phyloP scores from a whole-genome alignment of 2,888 invertebrate species.

The Drosophila tripunctata region DNA sequence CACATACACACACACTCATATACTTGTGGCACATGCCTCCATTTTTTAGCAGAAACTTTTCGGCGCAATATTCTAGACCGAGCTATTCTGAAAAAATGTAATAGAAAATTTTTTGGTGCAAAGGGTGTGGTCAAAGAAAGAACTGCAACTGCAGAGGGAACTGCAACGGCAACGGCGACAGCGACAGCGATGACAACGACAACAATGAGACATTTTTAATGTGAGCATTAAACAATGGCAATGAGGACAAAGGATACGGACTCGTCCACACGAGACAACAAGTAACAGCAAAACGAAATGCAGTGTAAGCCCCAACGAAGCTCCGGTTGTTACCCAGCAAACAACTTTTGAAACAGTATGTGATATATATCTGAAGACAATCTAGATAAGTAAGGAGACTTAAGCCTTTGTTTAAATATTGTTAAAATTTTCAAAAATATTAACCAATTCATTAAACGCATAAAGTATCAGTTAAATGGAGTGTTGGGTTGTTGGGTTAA shows the following conservation, averaged over 20 bases:
- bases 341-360: constrained; percentile 17
- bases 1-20: not conserved
- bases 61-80: constrained; percentile 29
- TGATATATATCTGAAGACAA: not conserved
- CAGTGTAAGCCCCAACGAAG: constrained; percentile 27
- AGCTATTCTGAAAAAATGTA: constrained; percentile 49
- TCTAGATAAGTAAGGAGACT: not conserved
- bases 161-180: constrained; percentile 28
- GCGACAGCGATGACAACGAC: constrained; percentile 16
- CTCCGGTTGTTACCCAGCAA: constrained; percentile 43
- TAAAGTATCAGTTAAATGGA: no score
- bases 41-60: constrained; percentile 56
- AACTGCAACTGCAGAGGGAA: constrained; percentile 28
- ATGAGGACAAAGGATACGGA: constrained; percentile 64
- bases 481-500: not conserved
- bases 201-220: constrained; percentile 79
- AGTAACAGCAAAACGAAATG: constrained; percentile 33
- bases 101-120: constrained; percentile 58
- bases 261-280: constrained; percentile 25
- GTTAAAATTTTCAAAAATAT: not conserved
- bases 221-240: constrained; percentile 79
- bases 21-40: constrained; percentile 16
- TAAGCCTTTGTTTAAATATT: not conserved
- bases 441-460: no score
- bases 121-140: constrained; percentile 62